A percentile compares a stretch with the other conserved stretches of the same genome.
phyloP scores from a whole-genome alignment of 1,140 invertebrate species.

The Hylaeus volcanicus region DNA sequence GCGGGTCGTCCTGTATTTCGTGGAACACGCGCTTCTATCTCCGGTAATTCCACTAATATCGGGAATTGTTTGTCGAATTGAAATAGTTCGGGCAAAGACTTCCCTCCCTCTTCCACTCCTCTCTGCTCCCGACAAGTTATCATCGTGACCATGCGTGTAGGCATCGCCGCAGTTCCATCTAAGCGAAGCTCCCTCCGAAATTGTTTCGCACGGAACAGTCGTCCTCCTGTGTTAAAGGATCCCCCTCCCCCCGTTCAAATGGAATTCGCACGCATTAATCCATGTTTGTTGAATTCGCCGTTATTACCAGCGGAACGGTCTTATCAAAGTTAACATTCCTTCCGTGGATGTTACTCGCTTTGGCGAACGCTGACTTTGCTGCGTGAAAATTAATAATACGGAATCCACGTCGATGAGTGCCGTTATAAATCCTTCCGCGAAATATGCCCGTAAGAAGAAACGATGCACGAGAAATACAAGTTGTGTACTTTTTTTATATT shows the following conservation, averaged over 20 bases:
- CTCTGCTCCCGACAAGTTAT: background rate
- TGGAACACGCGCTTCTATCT: constrained; percentile 41
- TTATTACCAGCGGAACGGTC: background rate
- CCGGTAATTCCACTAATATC: constrained; percentile 58
- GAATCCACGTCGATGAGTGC: background rate
- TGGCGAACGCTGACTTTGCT: background rate
- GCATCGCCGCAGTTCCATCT: constrained; percentile 19
- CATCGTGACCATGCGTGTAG: constrained; percentile 31
- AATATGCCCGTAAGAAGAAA: background rate
- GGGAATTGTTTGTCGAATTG: constrained; percentile 60
- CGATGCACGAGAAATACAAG: background rate
- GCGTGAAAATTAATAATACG: background rate
- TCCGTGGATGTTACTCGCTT: background rate
- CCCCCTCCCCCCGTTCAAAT: background rate
- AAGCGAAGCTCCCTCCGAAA: background rate
- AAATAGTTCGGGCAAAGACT: constrained; percentile 57
- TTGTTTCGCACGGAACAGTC: constrained; percentile 21
- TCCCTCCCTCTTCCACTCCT: background rate
- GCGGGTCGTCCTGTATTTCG: constrained; percentile 20
- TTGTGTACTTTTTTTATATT: background rate
- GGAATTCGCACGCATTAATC: constrained; percentile 40
- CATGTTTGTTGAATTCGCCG: background rate
- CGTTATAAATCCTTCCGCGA: background rate
- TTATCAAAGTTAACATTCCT: constrained; percentile 25
- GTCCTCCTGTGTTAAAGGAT: background rate